Base-by-base conservation (phyloP, 1,140 invertebrate species). In the Cydia amplana region DNA sequence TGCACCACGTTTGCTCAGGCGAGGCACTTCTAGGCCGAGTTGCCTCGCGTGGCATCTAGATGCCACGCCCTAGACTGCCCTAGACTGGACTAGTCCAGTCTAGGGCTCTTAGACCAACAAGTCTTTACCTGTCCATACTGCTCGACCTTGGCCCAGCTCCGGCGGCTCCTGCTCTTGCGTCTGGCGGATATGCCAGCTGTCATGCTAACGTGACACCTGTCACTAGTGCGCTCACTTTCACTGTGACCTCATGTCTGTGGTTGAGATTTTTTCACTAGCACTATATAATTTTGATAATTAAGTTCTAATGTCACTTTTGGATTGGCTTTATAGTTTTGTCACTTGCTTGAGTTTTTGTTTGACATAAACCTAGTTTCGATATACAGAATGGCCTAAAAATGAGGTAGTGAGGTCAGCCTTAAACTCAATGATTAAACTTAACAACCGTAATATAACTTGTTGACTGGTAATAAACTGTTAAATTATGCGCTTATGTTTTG, bases 101-200 rank as follows among this genome's bases (percentile, higher is more conserved):
- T n/a, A n/a, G n/a, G 16, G 6, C 16, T 49, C 14, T 49, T n/a
- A 40, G 36, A 36, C 36, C 28, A 46, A 16, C 25, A 16, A 67
- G 16, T 18, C 28, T 10, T 43, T 82, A 86, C 88, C 86, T 90
- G 88, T 10, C 77, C 81, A 79, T 88, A 88, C 25, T 85, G 81
- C 32, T 90, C 90, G 3, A 91, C 80, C 46, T 85, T 85, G 16
- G 88, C 88, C 90, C 90, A 91, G 74, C 87, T 91, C n/a, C 60
- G 36, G 28, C 83, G 79, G 40, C 81, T 83, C 49, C 86, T 72
- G 73, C 82, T 83, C 80, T 90, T 89, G 73, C 88, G 80, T 46
- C 87, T 81, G 0, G 86, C 84, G 3, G 88, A 83, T 55, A 91
- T 88, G 12, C 90, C 90, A 60, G 90, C 90, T 60, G 90, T 91